Evolutionary conservation across 2,888 invertebrate species (phyloP), one percentile per base, ranked within the genome.

Genomic region (Theodoxus fluviatilis): DNA sequence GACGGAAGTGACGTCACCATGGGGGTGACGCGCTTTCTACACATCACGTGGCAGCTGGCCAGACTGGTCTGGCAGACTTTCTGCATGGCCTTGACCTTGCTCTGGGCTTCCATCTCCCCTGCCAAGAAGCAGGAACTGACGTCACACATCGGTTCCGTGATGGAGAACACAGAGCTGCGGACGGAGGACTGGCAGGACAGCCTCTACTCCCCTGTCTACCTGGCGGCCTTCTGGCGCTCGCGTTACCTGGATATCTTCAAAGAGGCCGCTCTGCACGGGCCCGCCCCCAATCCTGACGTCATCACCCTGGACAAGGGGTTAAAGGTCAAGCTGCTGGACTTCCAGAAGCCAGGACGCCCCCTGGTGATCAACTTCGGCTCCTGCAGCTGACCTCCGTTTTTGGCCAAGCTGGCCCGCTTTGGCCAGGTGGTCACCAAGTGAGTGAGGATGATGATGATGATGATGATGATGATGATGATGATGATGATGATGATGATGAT

Each of bases 371-470:
- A 80, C 74, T 83, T 84, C 64, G 84, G 84, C 31, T 83, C 83
- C 74, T 82, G 84, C 70, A 79, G 80, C 71, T 84, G 84, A 83
- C 80, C 81, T n/a, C 81, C 82, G 63, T 83, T 81, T 72, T 76
- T 82, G 76, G 79, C 73, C 40, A 79, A 78, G 73, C 79, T 84
- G 71, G 75, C 73, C 68, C 70, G 72, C 57, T 81, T 83, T 72
- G 75, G 76, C 35, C 68, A 75, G 69, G 64, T 83, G 67, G 76
- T 80, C 49, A 72, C 73, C 67, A 75, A 78, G 59, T 59, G 77
- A 73, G 67, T 73, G n/a, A n/a, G n/a, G n/a, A n/a, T n/a, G n/a
- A n/a, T n/a, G n/a, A n/a, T n/a, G n/a, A n/a, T n/a, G n/a, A n/a
- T n/a, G n/a, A 63, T 70, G 72, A 69, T 69, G 71, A 70, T 71